phyloP scores from a whole-genome alignment of 2,113 vertebrate genomes.

The Maylandia zebra region DNA sequence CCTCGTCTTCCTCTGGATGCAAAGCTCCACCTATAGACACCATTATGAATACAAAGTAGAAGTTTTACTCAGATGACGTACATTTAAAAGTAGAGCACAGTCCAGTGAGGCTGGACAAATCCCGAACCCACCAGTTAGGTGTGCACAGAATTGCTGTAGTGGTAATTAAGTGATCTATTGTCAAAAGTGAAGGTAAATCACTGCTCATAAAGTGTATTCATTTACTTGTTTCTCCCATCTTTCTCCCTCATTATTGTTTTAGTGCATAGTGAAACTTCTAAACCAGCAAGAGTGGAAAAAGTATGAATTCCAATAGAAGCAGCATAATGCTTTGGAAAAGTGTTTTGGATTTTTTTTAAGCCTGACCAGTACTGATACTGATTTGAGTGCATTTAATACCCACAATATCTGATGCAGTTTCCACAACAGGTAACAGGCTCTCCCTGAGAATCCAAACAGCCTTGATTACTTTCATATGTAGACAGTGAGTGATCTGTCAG shows the following conservation, averaged over 20 bases:
- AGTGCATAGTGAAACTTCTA: slow-evolving; percentile 2
- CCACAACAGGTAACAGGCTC: slow-evolving; percentile 15
- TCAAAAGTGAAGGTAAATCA: not conserved
- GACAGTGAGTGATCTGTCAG: not conserved
- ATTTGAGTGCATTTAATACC: not conserved
- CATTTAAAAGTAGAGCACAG: not conserved
- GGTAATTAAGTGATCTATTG: not conserved
- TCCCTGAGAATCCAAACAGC: not conserved
- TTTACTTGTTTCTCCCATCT: not conserved
- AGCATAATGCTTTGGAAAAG: not conserved
- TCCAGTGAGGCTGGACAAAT: not conserved
- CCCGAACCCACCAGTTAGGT: not conserved
- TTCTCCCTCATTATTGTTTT: slow-evolving; percentile 32
- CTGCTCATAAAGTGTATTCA: not conserved
- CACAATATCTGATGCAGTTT: not conserved
- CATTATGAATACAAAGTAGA: not conserved
- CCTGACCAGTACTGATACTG: not conserved
- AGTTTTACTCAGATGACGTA: not conserved
- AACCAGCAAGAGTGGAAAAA: slow-evolving; percentile 18
- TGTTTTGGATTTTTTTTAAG: not conserved
- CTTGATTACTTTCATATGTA: slow-evolving; percentile 2
- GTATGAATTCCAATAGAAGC: slow-evolving; percentile 9
- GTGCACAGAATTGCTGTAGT: not conserved
- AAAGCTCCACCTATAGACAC: slow-evolving; percentile 18
- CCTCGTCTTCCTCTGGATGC: not conserved